Conservation (phyloP, 2,113 vertebrate genomes). For the Sturnus vulgaris region DNA sequence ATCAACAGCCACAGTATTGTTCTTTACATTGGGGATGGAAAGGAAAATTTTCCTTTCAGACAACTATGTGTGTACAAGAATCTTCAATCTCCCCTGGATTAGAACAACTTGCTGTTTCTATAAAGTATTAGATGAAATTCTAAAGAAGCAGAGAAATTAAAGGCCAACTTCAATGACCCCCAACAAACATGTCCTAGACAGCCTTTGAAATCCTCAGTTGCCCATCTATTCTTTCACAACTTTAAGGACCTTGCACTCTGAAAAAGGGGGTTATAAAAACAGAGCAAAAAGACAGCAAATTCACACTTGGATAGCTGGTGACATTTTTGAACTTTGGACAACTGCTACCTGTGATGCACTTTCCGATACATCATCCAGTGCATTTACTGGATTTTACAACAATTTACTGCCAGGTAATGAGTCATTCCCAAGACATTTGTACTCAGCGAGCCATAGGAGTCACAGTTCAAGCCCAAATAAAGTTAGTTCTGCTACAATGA, state of each 20-base stretch:
- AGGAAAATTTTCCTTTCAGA: neutral
- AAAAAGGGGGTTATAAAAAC: neutral
- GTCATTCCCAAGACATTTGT: neutral
- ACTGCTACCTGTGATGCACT: neutral
- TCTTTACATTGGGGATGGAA: neutral
- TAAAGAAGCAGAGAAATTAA: constrained; percentile 40
- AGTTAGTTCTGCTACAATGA: neutral
- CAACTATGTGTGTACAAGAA: neutral
- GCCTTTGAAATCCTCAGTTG: neutral
- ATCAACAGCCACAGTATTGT: neutral
- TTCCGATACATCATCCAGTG: neutral
- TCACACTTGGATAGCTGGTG: neutral
- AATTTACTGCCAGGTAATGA: neutral
- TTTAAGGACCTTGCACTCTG: neutral
- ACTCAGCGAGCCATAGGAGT: neutral
- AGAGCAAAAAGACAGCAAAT: neutral
- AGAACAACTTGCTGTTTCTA: neutral
- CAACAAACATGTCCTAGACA: neutral
- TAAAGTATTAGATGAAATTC: constrained; percentile 36
- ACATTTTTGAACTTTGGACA: neutral
- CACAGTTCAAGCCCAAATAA: neutral
- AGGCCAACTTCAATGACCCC: neutral
- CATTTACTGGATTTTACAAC: too few species aligned
- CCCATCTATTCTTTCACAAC: neutral
- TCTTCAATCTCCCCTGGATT: neutral